Evolutionary conservation across 2,113 vertebrate genomes (phyloP), one percentile per base, ranked within the genome.

Genomic region (Neodon shergylaensis): DNA sequence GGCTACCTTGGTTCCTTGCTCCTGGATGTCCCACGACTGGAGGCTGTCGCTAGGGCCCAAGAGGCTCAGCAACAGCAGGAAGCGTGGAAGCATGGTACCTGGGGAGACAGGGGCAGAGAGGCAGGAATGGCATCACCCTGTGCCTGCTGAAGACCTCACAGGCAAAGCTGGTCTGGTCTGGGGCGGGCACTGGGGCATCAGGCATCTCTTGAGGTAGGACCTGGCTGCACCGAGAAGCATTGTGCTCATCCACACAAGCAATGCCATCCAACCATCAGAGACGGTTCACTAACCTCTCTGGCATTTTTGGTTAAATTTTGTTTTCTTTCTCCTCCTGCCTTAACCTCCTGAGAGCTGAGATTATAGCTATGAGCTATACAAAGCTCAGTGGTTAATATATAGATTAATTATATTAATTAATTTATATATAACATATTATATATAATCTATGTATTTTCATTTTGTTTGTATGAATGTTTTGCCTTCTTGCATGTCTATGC

Each of bases 81-180:
- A 28, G 28, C 2, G 36, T 22, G 47, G 78, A 49, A 68, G 74
- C 98, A 98, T 98, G 82, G 72, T 61, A 85, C 98, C 98, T 98
- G 88, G 52, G 72, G 79, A 77, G 58, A 95, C 36, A 97, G 1
- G 6, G 85, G 17, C 73, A 81, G 19, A n/a, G 19, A 42, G 5
- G 0, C 68, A n/a, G 28, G 44, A 8, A 31, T 6, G 8, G 61
- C 2, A 12, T 61, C 54, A 52, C 65, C 22, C 52, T 3, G 47
- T 19, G 49, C 33, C 72, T 7, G 22, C 47, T 4, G 0, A 90
- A 24, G 11, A 0, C n/a, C 33, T 24, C 8, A 0, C 21, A 44
- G 0, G 31, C 5, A 6, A 4, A 2, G 19, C 52, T 0, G 14
- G 21, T 21, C 84, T 65, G 17, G 28, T 21, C 82, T 47, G 68